phyloP scores from a whole-genome alignment of 1,140 invertebrate species.

The Tetragonula clypearis region DNA sequence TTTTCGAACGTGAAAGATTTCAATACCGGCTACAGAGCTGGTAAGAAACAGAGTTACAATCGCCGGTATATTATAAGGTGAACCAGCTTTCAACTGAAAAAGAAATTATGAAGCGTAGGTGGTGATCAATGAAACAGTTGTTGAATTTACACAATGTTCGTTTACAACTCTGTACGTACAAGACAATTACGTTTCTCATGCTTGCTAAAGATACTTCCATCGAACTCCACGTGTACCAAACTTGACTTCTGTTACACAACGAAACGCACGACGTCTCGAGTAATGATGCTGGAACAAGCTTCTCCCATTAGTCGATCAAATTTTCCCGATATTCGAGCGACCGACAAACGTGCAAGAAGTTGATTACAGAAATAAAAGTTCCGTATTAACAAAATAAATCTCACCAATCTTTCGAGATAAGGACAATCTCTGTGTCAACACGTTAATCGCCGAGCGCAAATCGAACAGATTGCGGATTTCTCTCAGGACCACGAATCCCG shows the following conservation, averaged over 20 bases:
- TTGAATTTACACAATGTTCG: slow-evolving; percentile 33
- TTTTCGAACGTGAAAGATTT: neutral
- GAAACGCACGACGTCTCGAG: neutral
- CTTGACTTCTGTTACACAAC: neutral
- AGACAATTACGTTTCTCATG: slow-evolving; percentile 10
- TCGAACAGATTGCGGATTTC: too few species aligned
- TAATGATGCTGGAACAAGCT: neutral
- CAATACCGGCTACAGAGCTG: neutral
- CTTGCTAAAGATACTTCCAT: neutral
- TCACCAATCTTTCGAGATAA: too few species aligned
- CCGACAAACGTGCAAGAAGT: too few species aligned
- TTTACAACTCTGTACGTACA: slow-evolving; percentile 25
- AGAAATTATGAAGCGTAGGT: slow-evolving; percentile 12
- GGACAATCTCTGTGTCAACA: too few species aligned
- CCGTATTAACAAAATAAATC: too few species aligned
- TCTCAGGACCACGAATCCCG: too few species aligned
- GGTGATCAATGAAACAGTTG: slow-evolving; percentile 35
- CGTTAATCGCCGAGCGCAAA: too few species aligned
- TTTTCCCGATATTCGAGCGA: too few species aligned
- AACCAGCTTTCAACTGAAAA: neutral
- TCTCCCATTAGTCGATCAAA: too few species aligned
- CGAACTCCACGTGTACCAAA: neutral
- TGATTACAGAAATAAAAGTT: too few species aligned
- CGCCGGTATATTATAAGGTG: slow-evolving; percentile 9
- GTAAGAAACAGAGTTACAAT: neutral